A percentile compares a stretch with the other conserved stretches of the same genome.
Conservation (phyloP, 2,888 invertebrate genomes). For the Chloroclysta siterata region DNA sequence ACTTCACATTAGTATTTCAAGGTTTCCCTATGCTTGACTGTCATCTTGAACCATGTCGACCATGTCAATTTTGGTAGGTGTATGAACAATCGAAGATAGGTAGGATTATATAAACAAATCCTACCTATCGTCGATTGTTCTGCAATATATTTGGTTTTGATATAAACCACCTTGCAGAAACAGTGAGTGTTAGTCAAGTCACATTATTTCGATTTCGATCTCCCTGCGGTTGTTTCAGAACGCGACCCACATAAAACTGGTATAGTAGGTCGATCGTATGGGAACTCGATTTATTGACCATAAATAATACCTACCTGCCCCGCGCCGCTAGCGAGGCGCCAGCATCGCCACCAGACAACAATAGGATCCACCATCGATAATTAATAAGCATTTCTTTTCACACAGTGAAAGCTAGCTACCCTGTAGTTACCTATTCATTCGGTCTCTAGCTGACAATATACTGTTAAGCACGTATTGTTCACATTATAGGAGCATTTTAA, state of each 20-base stretch:
- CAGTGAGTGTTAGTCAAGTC: constrained; percentile 1
- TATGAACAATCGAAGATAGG: too few relatives aligned
- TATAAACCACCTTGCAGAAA: constrained; percentile 11
- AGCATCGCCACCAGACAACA: constrained; percentile 9
- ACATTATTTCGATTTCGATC: constrained; percentile 14
- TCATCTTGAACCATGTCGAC: too few relatives aligned
- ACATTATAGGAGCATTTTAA: constrained; percentile 1
- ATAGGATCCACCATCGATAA: constrained; percentile 10
- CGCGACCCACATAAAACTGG: constrained; percentile 32
- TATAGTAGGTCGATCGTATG: constrained; percentile 15
- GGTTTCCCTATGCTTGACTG: neutral
- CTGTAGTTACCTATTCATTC: too few relatives aligned
- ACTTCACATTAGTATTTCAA: constrained; percentile 4
- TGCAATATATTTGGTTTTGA: neutral
- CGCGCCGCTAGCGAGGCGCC: neutral
- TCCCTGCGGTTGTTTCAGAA: constrained; percentile 13
- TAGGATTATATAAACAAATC: too few relatives aligned
- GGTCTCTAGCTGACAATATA: too few relatives aligned
- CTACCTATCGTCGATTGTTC: neutral
- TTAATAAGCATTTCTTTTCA: constrained; percentile 17
- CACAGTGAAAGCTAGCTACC: constrained; percentile 17
- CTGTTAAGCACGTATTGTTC: neutral
- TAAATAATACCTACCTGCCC: constrained; percentile 15
- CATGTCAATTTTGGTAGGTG: too few relatives aligned
- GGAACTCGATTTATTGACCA: constrained; percentile 23